Evolutionary conservation across 2,797 vertebrate species (phyloP).

Genomic region (Gambusia yucatana): DNA sequence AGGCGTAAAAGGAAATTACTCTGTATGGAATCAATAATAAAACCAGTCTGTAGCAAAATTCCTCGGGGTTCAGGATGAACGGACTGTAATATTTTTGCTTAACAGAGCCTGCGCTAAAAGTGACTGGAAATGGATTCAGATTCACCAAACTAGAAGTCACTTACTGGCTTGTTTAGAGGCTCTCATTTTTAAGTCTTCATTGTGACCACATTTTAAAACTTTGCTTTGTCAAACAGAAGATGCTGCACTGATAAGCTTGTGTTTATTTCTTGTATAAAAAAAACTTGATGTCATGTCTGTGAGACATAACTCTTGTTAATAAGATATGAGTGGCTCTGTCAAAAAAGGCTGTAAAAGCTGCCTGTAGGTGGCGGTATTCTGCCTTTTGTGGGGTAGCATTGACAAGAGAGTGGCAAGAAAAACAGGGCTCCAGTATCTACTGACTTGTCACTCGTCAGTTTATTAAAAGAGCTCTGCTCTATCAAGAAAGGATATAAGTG

Average conservation of each 20-base stretch:
- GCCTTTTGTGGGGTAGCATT: constrained; percentile 55
- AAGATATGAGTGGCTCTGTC: constrained; percentile 44
- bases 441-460: constrained; percentile 42
- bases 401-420: constrained; percentile 44
- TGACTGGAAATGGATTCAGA: constrained; percentile 24
- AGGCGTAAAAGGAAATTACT: constrained; percentile 81
- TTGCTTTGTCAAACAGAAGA: constrained; percentile 35
- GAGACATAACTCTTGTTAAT: constrained; percentile 42
- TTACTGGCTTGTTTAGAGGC: constrained; percentile 37
- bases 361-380: constrained; percentile 84
- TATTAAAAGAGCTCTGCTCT: constrained; percentile 16
- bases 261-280: constrained; percentile 52
- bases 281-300: constrained; percentile 13
- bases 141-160: constrained; percentile 44
- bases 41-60: constrained; percentile 74
- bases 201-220: constrained; percentile 41
- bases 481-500: constrained; percentile 33
- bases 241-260: constrained; percentile 45
- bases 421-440: constrained; percentile 48
- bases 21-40: constrained; percentile 81
- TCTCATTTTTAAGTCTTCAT: constrained; percentile 1
- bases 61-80: constrained; percentile 63
- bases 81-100: constrained; percentile 68
- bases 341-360: constrained; percentile 56
- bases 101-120: constrained; percentile 46